Evolutionary conservation across 2,888 invertebrate species (phyloP), one percentile per base, ranked within the genome.

Genomic region (Microplitis deprimator): DNA sequence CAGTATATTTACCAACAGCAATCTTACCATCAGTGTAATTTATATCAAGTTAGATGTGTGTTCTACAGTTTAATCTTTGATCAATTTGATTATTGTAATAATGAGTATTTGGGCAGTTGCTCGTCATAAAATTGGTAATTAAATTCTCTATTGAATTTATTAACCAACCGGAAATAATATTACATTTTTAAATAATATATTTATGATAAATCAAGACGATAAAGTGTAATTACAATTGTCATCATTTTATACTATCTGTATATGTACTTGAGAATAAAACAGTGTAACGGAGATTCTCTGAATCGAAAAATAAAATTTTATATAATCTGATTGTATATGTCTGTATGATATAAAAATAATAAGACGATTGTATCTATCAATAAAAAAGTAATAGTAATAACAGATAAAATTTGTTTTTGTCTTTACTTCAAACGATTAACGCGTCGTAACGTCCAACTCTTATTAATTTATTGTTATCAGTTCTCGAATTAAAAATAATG

Each of bases 351-450:
- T 29, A 29, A 29, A 29, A 29, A 29, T 29, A 29, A 29, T 29
- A 29, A 29, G 29, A 29, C 4, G 29, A 29, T 29, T 29, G 29
- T 29, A 29, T 29, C 29, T 29, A 29, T 29, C 29, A 29, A 29
- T 29, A 29, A 29, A 29, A 29, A 29, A 29, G 3, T 29, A 29
- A 29, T 29, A 29, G 29, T 29, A 29, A 29, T 29, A 29, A 60
- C n/a, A 60, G 10, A 60, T 60, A 60, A n/a, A 60, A 60, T 60
- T 60, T 60, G n/a, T n/a, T 60, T 60, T 60, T 60, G 7, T n/a
- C 6, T 7, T 59, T 13, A 60, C 60, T 60, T 29, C 29, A 29
- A 29, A 29, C 4, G 29, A 29, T 29, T 29, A 29, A 8, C 50
- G 50, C 13, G 3, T 5, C 50, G 10, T 50, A 50, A 50, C 5